phyloP scores from a whole-genome alignment of 2,797 vertebrate genomes.

The Siniperca undulata region DNA sequence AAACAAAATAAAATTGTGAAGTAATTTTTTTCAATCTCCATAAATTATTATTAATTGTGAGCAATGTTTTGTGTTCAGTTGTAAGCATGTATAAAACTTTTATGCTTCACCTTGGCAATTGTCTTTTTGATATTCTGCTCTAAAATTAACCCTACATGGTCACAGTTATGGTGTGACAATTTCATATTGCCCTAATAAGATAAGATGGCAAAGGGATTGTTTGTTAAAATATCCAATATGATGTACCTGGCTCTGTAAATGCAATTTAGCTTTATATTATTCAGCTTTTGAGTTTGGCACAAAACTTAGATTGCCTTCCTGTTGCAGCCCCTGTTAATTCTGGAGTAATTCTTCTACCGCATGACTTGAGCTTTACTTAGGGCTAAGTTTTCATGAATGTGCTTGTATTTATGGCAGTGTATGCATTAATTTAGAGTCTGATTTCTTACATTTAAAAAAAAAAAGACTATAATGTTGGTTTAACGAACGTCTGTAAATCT shows the following conservation, averaged over 20 bases:
- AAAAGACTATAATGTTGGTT: not conserved
- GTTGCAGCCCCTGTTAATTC: not conserved
- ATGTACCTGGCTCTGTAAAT: slow-evolving; percentile 39
- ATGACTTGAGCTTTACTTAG: not conserved
- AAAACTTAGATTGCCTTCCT: not conserved
- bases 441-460: not conserved
- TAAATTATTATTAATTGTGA: not conserved
- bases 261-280: slow-evolving; percentile 17
- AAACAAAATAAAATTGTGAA: not conserved
- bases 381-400: slow-evolving; percentile 4
- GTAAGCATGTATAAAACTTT: slow-evolving; percentile 29
- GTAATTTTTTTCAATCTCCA: not conserved
- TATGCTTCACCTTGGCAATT: slow-evolving; percentile 48
- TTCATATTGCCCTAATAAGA: slow-evolving; percentile 4
- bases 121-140: not conserved
- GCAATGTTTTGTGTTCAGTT: slow-evolving; percentile 13
- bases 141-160: not conserved
- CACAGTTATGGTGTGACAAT: slow-evolving; percentile 15
- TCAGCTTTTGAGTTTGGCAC: not conserved
- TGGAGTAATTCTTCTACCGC: not conserved
- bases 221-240: slow-evolving; percentile 20
- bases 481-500: slow-evolving; percentile 13
- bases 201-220: slow-evolving; percentile 1
- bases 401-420: slow-evolving; percentile 20
- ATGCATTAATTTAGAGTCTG: slow-evolving; percentile 6